Conservation (phyloP, 2,888 invertebrate genomes). For the Cataglyphis albicans region DNA sequence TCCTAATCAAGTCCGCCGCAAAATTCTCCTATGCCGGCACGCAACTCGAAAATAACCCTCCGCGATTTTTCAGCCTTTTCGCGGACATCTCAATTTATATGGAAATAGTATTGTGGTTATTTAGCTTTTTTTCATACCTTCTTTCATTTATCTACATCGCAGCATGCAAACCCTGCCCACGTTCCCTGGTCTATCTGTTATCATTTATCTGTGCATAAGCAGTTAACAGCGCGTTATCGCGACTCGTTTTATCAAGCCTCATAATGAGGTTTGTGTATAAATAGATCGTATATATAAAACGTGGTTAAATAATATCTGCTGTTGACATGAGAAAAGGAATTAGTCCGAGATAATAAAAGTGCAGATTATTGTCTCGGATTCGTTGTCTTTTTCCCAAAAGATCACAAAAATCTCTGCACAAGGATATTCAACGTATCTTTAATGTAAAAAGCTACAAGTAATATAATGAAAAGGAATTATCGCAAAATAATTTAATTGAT, state of each 20-base stretch:
- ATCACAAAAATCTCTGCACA: not conserved
- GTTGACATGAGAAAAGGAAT: not conserved
- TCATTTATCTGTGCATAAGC: slow-evolving; percentile 48
- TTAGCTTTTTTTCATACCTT: slow-evolving; percentile 31
- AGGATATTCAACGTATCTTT: slow-evolving; percentile 6
- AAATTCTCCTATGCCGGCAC: slow-evolving; percentile 8
- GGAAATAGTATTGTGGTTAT: slow-evolving; percentile 50
- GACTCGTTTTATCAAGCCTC: slow-evolving; percentile 38
- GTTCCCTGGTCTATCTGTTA: slow-evolving; percentile 47
- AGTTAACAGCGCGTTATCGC: slow-evolving; percentile 38
- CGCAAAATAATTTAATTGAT: not conserved
- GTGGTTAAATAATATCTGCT: slow-evolving; percentile 30
- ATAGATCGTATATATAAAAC: slow-evolving; percentile 18
- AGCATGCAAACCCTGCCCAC: slow-evolving; percentile 15
- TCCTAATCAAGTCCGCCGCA: slow-evolving; percentile 20
- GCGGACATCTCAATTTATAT: slow-evolving; percentile 52
- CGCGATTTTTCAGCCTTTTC: slow-evolving; percentile 48
- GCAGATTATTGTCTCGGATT: not conserved
- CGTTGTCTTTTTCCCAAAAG: not conserved
- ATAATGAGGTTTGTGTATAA: slow-evolving; percentile 48
- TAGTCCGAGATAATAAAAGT: not conserved
- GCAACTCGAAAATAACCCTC: slow-evolving; percentile 47
- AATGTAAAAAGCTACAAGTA: not conserved
- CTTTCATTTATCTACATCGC: slow-evolving; percentile 44
- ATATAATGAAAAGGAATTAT: not conserved